A percentile compares a stretch with the other conserved stretches of the same genome.
Conservation (phyloP, 1,140 invertebrate species). For the Ectropis grisescens region DNA sequence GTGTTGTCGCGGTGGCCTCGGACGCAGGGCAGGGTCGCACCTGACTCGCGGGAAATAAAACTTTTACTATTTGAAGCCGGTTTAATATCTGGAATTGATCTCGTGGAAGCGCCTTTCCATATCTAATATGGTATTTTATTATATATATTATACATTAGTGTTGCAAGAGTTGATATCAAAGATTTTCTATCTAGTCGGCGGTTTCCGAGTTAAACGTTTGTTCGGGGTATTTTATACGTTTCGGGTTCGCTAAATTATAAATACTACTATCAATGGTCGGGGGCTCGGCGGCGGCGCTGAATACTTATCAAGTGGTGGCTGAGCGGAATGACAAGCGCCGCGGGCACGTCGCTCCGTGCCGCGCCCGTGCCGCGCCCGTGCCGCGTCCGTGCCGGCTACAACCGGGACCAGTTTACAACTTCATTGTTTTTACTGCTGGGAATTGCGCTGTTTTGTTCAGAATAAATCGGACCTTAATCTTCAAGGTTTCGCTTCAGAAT, state of each 20-base stretch:
- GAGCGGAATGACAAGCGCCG: not conserved
- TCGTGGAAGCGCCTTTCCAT: not conserved
- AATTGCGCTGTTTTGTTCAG: too few relatives aligned
- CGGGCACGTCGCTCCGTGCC: not conserved
- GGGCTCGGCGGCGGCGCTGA: conserved; percentile 4
- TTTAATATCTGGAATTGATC: conserved; percentile 18
- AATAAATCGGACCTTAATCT: too few relatives aligned
- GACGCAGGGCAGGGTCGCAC: conserved; percentile 12
- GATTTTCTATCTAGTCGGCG: not conserved
- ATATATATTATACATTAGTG: conserved; percentile 8
- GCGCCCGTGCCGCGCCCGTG: too few relatives aligned
- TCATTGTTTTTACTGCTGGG: too few relatives aligned
- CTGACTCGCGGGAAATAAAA: conserved; percentile 25
- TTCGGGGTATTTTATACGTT: conserved; percentile 1
- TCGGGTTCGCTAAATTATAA: not conserved
- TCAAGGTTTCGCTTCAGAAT: too few relatives aligned
- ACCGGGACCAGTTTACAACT: too few relatives aligned
- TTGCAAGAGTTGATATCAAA: conserved; percentile 8
- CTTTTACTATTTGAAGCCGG: conserved; percentile 13
- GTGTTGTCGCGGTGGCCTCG: too few relatives aligned
- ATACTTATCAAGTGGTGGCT: conserved; percentile 3
- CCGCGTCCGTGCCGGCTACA: too few relatives aligned
- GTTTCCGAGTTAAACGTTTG: conserved; percentile 10
- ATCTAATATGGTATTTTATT: conserved; percentile 7
- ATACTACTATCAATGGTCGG: conserved; percentile 4